Conservation (phyloP, 2,888 invertebrate genomes). For the Anaspis maculata region DNA sequence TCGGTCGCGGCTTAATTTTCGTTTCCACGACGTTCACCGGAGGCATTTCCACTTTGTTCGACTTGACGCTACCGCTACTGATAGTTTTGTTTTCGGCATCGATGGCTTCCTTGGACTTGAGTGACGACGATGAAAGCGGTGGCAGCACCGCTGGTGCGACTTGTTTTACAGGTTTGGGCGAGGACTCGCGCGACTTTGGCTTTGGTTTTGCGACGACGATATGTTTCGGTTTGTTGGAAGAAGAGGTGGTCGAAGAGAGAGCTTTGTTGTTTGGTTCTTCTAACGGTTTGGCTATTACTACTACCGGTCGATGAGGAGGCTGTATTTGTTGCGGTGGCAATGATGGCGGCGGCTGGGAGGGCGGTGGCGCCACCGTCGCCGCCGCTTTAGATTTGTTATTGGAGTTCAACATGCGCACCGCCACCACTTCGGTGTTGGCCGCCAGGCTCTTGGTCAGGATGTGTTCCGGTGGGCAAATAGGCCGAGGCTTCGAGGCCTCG, state of each 20-base stretch:
- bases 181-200: slow-evolving; percentile 6
- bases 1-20: too few species aligned
- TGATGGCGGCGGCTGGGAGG: too few species aligned
- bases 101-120: too few species aligned
- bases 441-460: slow-evolving; percentile 28
- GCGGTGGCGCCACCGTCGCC: too few species aligned
- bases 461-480: slow-evolving; percentile 18
- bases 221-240: slow-evolving; percentile 10
- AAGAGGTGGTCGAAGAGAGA: too few species aligned
- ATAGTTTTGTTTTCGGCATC: neutral
- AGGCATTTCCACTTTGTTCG: slow-evolving; percentile 5
- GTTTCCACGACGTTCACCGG: too few species aligned
- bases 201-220: slow-evolving; percentile 8
- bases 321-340: too few species aligned
- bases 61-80: slow-evolving; percentile 8
- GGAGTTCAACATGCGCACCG: slow-evolving; percentile 10
- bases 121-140: too few species aligned
- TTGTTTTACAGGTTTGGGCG: slow-evolving; percentile 13
- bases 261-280: slow-evolving; percentile 13
- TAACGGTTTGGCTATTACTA: too few species aligned
- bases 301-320: too few species aligned
- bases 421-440: slow-evolving; percentile 27
- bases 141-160: too few species aligned
- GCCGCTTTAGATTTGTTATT: too few species aligned
- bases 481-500: slow-evolving; percentile 18